Evolutionary conservation across 2,888 invertebrate genomes (phyloP).

Genomic region (Cryptocephalus moraei): DNA sequence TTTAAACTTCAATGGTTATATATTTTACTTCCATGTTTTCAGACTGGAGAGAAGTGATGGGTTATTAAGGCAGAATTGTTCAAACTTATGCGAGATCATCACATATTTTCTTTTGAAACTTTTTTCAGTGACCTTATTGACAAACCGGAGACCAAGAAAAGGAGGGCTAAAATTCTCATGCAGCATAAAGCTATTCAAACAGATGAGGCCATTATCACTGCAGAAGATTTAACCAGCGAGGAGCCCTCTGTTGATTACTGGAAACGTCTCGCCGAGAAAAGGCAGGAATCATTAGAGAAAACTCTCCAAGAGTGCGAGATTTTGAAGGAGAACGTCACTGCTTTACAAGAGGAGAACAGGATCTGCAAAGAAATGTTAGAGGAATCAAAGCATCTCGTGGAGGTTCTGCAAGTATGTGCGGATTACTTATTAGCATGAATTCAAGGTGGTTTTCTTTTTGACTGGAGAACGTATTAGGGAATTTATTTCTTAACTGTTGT

Average conservation of each 20-base stretch:
- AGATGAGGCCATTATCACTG: slow-evolving; percentile 45
- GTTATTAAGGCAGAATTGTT: not conserved
- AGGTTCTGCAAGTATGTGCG: slow-evolving; percentile 55
- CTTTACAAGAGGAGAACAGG: slow-evolving; percentile 49
- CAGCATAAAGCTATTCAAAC: slow-evolving; percentile 53
- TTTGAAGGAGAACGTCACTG: slow-evolving; percentile 41
- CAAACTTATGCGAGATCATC: not conserved
- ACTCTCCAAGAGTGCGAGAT: slow-evolving; percentile 63
- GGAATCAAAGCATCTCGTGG: slow-evolving; percentile 63
- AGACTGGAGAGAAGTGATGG: too few species aligned
- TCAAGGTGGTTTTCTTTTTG: slow-evolving; percentile 33
- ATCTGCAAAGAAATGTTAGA: slow-evolving; percentile 62
- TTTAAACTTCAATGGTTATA: not conserved
- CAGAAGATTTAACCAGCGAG: slow-evolving; percentile 59
- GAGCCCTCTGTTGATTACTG: slow-evolving; percentile 67
- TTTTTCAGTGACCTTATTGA: slow-evolving; percentile 8
- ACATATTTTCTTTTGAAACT: not conserved
- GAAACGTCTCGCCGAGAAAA: slow-evolving; percentile 64
- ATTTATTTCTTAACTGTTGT: too few species aligned
- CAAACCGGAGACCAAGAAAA: slow-evolving; percentile 13
- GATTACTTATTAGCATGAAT: slow-evolving; percentile 1
- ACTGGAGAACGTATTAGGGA: too few species aligned
- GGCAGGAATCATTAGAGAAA: slow-evolving; percentile 60
- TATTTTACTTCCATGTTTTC: not conserved
- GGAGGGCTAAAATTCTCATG: slow-evolving; percentile 37